Evolutionary conservation across 2,888 invertebrate species (phyloP).

Genomic region (Nephrotoma guestfalica): DNA sequence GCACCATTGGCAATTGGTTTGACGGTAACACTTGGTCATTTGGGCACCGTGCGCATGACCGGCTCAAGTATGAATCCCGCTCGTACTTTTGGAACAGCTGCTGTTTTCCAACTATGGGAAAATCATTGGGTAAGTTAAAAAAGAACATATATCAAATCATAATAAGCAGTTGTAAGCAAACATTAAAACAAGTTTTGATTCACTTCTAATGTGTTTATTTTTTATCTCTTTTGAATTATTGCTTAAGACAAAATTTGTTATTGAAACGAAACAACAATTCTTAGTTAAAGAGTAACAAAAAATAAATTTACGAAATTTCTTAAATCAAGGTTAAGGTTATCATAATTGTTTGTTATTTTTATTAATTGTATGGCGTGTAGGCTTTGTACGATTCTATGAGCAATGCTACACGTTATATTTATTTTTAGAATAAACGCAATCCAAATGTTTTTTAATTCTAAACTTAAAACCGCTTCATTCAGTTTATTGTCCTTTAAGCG

Average conservation of each 20-base stretch:
- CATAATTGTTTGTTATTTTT: neutral
- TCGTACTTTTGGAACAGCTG: constrained; percentile 73
- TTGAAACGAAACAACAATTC: neutral
- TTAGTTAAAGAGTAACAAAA: neutral
- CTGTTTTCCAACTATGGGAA: constrained; percentile 56
- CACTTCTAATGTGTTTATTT: neutral
- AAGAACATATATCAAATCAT: neutral
- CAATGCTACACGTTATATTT: neutral
- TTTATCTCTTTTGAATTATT: neutral
- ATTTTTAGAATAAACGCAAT: neutral
- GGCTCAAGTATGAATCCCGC: constrained; percentile 91
- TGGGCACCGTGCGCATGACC: constrained; percentile 70
- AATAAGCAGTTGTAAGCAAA: neutral
- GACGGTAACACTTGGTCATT: constrained; percentile 69
- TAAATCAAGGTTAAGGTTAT: neutral
- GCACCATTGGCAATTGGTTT: constrained; percentile 81
- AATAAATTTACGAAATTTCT: neutral
- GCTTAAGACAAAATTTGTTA: neutral
- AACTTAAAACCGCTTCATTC: too few relatives aligned
- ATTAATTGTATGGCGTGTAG: neutral
- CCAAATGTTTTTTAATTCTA: too few relatives aligned
- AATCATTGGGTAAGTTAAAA: constrained; percentile 62
- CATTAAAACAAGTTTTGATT: neutral
- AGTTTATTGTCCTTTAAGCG: too few relatives aligned
- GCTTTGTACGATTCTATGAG: too few relatives aligned